Evolutionary conservation across 2,113 vertebrate genomes (phyloP), one percentile per base, ranked within the genome.

Genomic region (Eptesicus fuscus): DNA sequence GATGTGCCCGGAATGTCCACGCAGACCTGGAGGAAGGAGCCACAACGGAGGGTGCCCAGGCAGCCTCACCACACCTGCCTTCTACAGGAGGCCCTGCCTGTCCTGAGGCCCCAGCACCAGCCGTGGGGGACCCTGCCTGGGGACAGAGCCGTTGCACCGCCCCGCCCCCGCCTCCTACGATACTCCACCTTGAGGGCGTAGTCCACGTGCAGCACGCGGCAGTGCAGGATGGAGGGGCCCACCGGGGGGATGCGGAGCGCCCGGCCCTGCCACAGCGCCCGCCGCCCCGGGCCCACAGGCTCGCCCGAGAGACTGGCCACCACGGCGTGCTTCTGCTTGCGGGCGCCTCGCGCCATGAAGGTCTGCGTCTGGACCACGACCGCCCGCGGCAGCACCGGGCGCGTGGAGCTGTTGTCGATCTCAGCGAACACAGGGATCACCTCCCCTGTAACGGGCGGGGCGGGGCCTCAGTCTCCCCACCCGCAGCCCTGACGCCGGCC

Each of bases 311-410:
- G 97, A 0, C 98, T 99, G 91, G 99, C 99, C 95, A 99, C 99
- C 93, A 99, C 99, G 0, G 98, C 95, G 2, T 96, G 98, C 98
- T 99, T 99, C 98, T 99, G 99, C 98, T 99, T 99, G 98, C 98
- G 99, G 92, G 99, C 99, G 20, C 99, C 99, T 0, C 99, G 98
- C 0, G 99, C 99, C 0, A 99, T 97, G 98, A 99, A 99, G 2
- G 99, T 99, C 98, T 99, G 99, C 0, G 99, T 99, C 98, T 99
- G 99, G 22, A 99, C 98, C 97, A 99, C 99, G 93, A 98, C 99
- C 0, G 99, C 99, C 94, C 99, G 99, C 25, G 99, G 99, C 83
- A 99, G 97, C 49, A 99, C 98, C 0, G 99, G 98, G 0, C 99
- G 98, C 2, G 98, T 99, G 2, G 99, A 99, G 95, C 99, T 96